Base-by-base conservation (phyloP, 2,888 invertebrate species). In the Polyommatus iphigenia region DNA sequence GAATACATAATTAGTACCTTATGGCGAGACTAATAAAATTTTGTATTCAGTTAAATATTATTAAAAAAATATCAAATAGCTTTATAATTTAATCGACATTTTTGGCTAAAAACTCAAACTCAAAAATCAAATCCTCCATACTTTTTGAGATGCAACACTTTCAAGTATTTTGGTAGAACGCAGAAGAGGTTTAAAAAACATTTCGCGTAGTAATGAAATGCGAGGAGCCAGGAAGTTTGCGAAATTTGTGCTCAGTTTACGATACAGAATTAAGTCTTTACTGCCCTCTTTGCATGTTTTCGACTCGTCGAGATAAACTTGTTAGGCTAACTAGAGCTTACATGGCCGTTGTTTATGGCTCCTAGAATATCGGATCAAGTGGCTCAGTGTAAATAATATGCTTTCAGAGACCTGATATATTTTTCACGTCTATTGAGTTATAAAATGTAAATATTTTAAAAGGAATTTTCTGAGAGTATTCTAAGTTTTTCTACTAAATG, bases 261-360 rank as follows among this genome's bases (percentile, higher is more conserved):
- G 77, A 77, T 79, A 81, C 80, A 78, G 79, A 77, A 78, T 78
- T 80, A 72, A 78, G 81, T 80, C 81, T 80, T 79, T 78, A 78
- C 79, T 76, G 80, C 79, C 81, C 82, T 80, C 82, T 81, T 81
- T 81, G 83, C 83, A 82, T 84, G 85, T 87, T 89, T 88, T 87
- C 85, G 85, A 86, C 83, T 85, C 83, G 82, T 82, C 82, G 82
- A 83, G 84, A 86, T 89, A 87, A 87, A 86, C 85, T 84, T 84
- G 85, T 86, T 87, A 86, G 85, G 82, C 85, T 85, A 86, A 87
- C 86, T 85, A 85, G 85, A 83, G 85, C 84, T 84, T 83, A 83
- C 86, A 84, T 86, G 85, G 84, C 84, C 84, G 83, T 85, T 86
- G 85, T 87, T 87, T 88, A 87, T 86, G 83, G 85, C 85, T 83